These are phyloP conservation scores for Chaetodon auriga DNA, from an alignment of 2,113 vertebrate species.

Conservation along the genomic window DNA sequence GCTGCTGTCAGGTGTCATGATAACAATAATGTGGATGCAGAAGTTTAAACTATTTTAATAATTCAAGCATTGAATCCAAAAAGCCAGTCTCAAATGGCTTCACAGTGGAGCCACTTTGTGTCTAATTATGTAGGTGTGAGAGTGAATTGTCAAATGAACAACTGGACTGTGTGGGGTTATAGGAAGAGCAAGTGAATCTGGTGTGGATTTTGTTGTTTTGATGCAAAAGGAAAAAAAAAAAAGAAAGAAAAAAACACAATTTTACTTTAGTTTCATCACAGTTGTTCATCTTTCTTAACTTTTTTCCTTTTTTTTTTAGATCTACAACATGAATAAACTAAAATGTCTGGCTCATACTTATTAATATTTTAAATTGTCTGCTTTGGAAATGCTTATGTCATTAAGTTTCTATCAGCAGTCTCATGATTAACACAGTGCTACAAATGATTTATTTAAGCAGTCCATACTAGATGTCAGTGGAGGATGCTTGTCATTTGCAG, in stretches of 20 bases:
- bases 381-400: slow-evolving; percentile 34
- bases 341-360: slow-evolving; percentile 26
- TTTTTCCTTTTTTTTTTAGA: slow-evolving; percentile 17
- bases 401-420: slow-evolving; percentile 34
- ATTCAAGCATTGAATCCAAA: not conserved
- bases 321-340: slow-evolving; percentile 37
- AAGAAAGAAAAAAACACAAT: not conserved
- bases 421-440: slow-evolving; percentile 33
- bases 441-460: slow-evolving; percentile 45
- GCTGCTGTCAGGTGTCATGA: not conserved
- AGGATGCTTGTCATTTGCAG: slow-evolving; percentile 6
- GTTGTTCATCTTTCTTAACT: not conserved
- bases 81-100: not conserved
- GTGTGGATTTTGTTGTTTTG: not conserved
- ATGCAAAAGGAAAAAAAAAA: too few relatives aligned
- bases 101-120: slow-evolving; percentile 2
- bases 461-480: slow-evolving; percentile 28
- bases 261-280: slow-evolving; percentile 3
- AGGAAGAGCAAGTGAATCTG: not conserved
- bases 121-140: not conserved
- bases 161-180: not conserved
- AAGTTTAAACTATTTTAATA: not conserved
- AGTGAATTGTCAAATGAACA: not conserved
- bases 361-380: slow-evolving; percentile 41
- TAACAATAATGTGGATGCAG: not conserved